Evolutionary conservation across 2,797 vertebrate genomes (phyloP).

Genomic region (Lepus oiostolus): DNA sequence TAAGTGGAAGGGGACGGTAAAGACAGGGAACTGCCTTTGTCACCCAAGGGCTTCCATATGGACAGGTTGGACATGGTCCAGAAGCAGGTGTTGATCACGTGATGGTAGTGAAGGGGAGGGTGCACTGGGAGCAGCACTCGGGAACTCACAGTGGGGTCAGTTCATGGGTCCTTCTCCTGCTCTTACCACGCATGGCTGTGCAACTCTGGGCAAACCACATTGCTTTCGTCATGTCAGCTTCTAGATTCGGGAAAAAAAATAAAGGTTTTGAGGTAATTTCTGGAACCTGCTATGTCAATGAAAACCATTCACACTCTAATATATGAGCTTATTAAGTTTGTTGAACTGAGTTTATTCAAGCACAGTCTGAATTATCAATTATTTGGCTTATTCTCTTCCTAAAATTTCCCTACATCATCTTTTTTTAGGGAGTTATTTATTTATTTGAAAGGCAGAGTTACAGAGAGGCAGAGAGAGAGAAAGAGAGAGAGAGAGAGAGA

Average conservation of each 20-base stretch:
- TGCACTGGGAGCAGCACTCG: neutral
- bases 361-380: constrained; percentile 40
- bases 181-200: neutral
- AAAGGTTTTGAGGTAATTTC: constrained; percentile 24
- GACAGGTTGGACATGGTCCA: neutral
- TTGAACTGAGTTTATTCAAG: constrained; percentile 31
- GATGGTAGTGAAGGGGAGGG: neutral
- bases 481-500: too few species aligned
- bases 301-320: constrained; percentile 29
- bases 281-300: neutral
- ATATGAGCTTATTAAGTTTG: neutral
- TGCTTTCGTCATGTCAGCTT: neutral
- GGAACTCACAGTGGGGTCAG: neutral
- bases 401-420: neutral
- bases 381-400: neutral
- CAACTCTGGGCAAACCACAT: neutral
- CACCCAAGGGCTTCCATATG: neutral
- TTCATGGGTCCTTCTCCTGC: neutral
- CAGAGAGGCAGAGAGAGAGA: neutral
- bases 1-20: neutral
- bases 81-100: neutral
- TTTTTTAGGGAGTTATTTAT: neutral
- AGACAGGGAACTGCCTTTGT: neutral
- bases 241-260: constrained; percentile 17
- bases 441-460: neutral